Evolutionary conservation across 1,140 invertebrate species (phyloP), one percentile per base, ranked within the genome.

Genomic region (Hermetia illucens): DNA sequence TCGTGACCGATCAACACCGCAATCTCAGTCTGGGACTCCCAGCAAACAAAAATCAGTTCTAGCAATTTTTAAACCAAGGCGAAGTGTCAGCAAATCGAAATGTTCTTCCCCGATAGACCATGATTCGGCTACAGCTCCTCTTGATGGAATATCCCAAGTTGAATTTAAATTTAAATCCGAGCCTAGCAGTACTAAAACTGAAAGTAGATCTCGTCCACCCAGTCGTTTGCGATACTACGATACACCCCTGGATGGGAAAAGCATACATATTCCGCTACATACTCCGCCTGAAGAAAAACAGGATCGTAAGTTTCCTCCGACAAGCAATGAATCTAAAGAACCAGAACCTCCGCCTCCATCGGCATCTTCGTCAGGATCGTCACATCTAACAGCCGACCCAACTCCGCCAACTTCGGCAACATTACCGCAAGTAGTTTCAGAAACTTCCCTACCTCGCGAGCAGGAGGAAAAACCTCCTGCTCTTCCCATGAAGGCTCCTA

Each of bases 271-370:
- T 46, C 74, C 75, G 3, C 48, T 77, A 27, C 72, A 72, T 36
- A 76, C 75, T 6, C 75, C 75, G n/a, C 72, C 72, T 0, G 71
- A 74, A 42, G 74, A 75, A 42, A 63, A 69, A 31, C 57, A 67
- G 38, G 53, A 51, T 0, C 42, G 48, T 5, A 49, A 51, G 10
- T 39, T 58, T 31, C 44, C 58, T 32, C 5, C 52, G 51, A 19
- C 49, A 47, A 21, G 55, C 55, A 16, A 32, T 13, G 30, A 5
- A 32, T 13, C 17, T 32, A 6, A 25, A 25, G n/a, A 25, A n/a
- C 6, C 6, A 25, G 6, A 25, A 25, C 24, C n/a, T 25, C 6
- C 6, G 24, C 24, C 24, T 8, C 6, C n/a, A n/a, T 25, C 24
- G 6, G 24, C 24, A 6, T n/a, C 24, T 25, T 8, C 24, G 24